Evolutionary conservation across 37 sponge, comb jelly and placozoan genomes (phyloP).

Genomic region (Bolinopsis microptera): DNA sequence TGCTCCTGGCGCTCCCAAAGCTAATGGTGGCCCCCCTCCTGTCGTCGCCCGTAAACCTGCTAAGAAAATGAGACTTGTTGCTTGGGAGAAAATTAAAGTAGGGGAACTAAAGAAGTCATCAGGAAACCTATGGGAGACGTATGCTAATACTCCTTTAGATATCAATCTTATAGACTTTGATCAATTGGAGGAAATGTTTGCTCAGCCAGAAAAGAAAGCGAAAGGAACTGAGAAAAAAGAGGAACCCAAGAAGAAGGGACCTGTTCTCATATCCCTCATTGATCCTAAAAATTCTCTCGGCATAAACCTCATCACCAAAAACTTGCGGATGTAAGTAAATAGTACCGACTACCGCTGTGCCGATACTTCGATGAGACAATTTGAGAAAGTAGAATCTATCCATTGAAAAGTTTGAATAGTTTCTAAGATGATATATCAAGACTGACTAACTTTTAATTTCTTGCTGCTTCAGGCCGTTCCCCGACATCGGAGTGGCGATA

Average conservation of each 20-base stretch:
- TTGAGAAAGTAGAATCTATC: too few relatives aligned
- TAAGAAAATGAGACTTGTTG: constrained; percentile 9
- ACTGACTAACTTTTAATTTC: too few relatives aligned
- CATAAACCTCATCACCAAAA: constrained; percentile 1
- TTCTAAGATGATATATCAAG: too few relatives aligned
- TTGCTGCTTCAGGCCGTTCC: constrained; percentile 20
- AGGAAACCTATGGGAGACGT: not conserved
- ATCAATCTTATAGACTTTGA: not conserved
- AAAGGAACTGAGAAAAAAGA: not conserved
- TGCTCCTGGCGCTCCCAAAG: not conserved
- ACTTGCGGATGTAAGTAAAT: not conserved
- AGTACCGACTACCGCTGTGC: too few relatives aligned
- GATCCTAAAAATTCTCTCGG: constrained; percentile 17
- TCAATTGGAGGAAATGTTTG: constrained; percentile 29
- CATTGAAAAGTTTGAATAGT: too few relatives aligned
- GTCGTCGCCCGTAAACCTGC: not conserved
- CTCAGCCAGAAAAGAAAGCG: constrained; percentile 5
- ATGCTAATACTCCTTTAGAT: not conserved
- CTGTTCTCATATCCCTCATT: not conserved
- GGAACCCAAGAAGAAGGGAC: constrained; percentile 12
- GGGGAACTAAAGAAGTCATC: not conserved
- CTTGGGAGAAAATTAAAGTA: constrained; percentile 27
- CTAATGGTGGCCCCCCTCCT: not conserved
- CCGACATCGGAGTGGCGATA: not conserved
- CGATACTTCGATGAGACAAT: too few relatives aligned